Conservation (phyloP, 2,888 invertebrate genomes). For the Gasteruption jaculator region DNA sequence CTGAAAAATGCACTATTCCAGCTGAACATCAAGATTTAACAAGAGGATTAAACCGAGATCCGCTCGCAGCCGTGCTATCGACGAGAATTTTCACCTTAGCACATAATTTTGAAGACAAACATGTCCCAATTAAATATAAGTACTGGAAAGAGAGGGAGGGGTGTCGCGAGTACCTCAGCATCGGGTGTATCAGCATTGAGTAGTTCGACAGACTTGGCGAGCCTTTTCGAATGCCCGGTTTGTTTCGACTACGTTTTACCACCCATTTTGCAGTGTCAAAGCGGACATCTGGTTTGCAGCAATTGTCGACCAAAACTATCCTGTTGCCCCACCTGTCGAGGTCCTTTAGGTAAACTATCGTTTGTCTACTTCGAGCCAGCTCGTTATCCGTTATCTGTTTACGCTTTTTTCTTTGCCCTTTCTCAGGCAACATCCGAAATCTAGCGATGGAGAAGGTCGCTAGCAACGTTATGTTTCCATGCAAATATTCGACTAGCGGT, state of each 20-base stretch:
- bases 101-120: slow-evolving; percentile 25
- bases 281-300: slow-evolving; percentile 97
- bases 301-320: slow-evolving; percentile 95
- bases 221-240: slow-evolving; percentile 92
- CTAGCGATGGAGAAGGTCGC: slow-evolving; percentile 99
- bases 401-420: not conserved
- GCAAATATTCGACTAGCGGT: slow-evolving; percentile 95
- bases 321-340: slow-evolving; percentile 97
- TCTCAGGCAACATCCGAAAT: slow-evolving; percentile 86
- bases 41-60: no score
- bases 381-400: not conserved
- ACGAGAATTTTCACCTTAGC: slow-evolving; percentile 18
- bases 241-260: slow-evolving; percentile 99
- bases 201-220: slow-evolving; percentile 83
- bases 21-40: no score
- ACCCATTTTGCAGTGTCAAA: slow-evolving; percentile 97
- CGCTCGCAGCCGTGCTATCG: no score
- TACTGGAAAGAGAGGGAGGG: slow-evolving; percentile 47
- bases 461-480: slow-evolving; percentile 96
- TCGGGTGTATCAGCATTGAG: slow-evolving; percentile 61
- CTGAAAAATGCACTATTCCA: no score
- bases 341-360: slow-evolving; percentile 70
- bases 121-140: slow-evolving; percentile 48
- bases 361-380: not conserved
- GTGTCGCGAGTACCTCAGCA: slow-evolving; percentile 49